Percentiles rank a stretch among this genome's conserved stretches.
These are phyloP conservation scores for Megaustenia siamemsis DNA, from an alignment of 2,888 invertebrate genomes.

Conservation along the genomic window DNA sequence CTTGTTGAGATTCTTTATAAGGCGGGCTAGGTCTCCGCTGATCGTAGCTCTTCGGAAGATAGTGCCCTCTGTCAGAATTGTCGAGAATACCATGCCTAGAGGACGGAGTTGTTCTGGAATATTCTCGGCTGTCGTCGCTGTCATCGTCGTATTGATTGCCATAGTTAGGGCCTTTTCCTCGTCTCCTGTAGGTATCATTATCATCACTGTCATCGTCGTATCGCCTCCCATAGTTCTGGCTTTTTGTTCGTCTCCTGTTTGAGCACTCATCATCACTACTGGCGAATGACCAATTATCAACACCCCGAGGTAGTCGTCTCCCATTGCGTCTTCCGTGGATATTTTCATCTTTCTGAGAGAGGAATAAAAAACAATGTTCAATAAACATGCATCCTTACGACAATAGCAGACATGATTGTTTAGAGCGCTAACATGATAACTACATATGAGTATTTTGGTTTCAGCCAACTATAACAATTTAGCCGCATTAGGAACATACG, in stretches of 20 bases:
- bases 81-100: too few relatives aligned
- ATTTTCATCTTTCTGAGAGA: neutral
- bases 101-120: neutral
- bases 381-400: too few relatives aligned
- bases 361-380: too few relatives aligned
- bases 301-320: too few relatives aligned
- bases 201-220: neutral
- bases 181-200: neutral
- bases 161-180: neutral
- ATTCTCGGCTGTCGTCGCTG: slow-evolving; percentile 11
- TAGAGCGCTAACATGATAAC: too few relatives aligned
- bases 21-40: neutral
- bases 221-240: too few relatives aligned
- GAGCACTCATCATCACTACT: too few relatives aligned
- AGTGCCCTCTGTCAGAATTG: neutral
- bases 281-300: neutral
- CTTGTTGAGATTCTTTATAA: neutral
- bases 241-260: too few relatives aligned
- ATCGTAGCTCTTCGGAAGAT: neutral
- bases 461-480: too few relatives aligned
- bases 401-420: too few relatives aligned
- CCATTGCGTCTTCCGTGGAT: neutral
- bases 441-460: too few relatives aligned
- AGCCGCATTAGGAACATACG: too few relatives aligned
- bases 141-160: neutral